These are phyloP conservation scores for Nothocercus nigrocapillus DNA, from an alignment of 2,113 vertebrate species.

Conservation along the genomic window DNA sequence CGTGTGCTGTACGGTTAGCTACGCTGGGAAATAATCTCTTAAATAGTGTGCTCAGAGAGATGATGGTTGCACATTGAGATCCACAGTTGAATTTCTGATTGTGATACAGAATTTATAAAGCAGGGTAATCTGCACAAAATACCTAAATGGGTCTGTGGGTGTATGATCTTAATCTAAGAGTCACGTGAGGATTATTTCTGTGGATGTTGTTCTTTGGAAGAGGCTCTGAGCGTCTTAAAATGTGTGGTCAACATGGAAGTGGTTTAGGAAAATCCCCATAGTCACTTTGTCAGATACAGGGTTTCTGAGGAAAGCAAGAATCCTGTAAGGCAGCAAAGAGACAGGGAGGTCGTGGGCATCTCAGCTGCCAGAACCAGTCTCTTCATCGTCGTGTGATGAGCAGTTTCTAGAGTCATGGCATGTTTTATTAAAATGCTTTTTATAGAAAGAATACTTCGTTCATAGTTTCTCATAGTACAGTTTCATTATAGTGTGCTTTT, in stretches of 20 bases:
- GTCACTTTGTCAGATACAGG: neutral
- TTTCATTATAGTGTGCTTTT: slow-evolving; percentile 8
- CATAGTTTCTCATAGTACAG: slow-evolving; percentile 9
- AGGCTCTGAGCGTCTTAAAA: neutral
- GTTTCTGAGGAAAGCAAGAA: neutral
- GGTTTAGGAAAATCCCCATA: slow-evolving; percentile 46
- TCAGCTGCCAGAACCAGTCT: neutral
- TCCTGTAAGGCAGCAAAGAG: neutral
- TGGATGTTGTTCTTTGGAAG: neutral
- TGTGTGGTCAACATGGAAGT: neutral
- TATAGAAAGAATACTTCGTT: neutral
- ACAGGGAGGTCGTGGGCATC: neutral
- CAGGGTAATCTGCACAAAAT: neutral
- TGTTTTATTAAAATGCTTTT: slow-evolving; percentile 60
- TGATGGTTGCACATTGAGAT: neutral
- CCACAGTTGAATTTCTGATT: neutral
- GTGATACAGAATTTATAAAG: neutral
- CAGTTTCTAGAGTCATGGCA: slow-evolving; percentile 37
- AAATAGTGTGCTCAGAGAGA: neutral
- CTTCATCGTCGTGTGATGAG: slow-evolving; percentile 2
- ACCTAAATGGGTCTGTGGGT: neutral
- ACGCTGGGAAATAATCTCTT: neutral
- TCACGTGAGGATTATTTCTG: neutral
- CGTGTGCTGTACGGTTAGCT: neutral
- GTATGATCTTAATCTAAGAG: neutral